Percentiles rank a stretch among this genome's conserved stretches.
These are phyloP conservation scores for Morphnarchus princeps DNA, from an alignment of 2,113 vertebrate genomes.

Conservation along the genomic window DNA sequence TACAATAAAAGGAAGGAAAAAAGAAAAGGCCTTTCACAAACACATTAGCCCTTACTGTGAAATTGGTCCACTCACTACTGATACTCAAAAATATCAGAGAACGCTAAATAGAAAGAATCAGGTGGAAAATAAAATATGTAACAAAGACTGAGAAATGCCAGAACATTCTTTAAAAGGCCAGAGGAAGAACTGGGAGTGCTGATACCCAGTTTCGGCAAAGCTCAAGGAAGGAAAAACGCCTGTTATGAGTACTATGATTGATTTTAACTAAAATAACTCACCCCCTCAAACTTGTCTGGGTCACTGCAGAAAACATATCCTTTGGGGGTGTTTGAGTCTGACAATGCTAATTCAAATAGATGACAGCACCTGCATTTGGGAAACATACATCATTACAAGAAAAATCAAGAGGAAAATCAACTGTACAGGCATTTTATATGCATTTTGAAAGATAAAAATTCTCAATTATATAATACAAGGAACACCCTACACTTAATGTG, in stretches of 20 bases:
- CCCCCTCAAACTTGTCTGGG: background rate
- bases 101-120: background rate
- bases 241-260: background rate
- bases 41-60: background rate
- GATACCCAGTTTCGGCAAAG: background rate
- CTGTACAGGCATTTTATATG: background rate
- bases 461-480: background rate
- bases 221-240: background rate
- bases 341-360: background rate
- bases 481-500: background rate
- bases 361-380: background rate
- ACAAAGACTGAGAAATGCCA: background rate
- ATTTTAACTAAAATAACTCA: conserved; percentile 4
- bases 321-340: background rate
- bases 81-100: background rate
- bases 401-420: background rate
- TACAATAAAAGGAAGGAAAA: background rate
- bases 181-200: background rate
- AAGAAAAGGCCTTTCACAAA: background rate
- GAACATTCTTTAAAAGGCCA: background rate
- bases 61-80: background rate
- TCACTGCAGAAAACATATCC: background rate
- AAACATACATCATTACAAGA: background rate
- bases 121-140: background rate
- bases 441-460: background rate